Percentiles rank a stretch among this genome's conserved stretches.
Conservation (phyloP, 2,797 vertebrate genomes). For the Orientallactaga sibirica region DNA sequence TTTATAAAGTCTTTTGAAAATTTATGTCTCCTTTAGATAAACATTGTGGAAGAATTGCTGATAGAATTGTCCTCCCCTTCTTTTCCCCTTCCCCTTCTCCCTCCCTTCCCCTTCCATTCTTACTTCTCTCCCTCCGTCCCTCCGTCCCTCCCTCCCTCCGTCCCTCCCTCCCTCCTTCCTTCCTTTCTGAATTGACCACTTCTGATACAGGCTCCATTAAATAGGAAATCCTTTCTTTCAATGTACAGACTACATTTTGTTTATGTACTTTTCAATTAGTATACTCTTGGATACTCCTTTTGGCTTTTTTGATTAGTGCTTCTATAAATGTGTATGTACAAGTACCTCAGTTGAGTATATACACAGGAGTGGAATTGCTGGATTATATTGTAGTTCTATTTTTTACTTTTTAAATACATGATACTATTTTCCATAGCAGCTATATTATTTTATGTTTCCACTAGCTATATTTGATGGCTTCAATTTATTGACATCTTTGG, state of each 20-base stretch:
- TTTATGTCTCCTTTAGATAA: background rate
- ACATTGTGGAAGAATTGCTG: background rate
- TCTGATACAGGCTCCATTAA: background rate
- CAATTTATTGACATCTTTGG: background rate
- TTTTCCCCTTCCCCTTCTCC: no score
- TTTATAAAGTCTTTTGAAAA: constrained; percentile 26
- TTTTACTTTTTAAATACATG: constrained; percentile 50
- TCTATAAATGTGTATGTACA: background rate
- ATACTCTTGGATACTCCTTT: background rate
- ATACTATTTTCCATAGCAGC: background rate
- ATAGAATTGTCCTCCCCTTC: background rate
- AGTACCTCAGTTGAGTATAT: constrained; percentile 20
- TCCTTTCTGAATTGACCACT: background rate
- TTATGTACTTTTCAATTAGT: constrained; percentile 7
- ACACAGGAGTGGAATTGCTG: background rate
- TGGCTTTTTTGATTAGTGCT: background rate
- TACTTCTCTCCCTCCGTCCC: no score
- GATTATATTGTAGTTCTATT: constrained; percentile 8
- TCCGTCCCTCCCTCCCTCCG: no score
- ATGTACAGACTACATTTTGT: background rate
- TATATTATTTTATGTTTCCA: background rate
- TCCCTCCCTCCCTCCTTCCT: no score
- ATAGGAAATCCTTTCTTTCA: background rate
- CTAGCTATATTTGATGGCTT: background rate
- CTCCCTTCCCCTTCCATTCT: no score